Evolutionary conservation across 2,113 vertebrate species (phyloP).

Genomic region (Nycticorax nycticorax): DNA sequence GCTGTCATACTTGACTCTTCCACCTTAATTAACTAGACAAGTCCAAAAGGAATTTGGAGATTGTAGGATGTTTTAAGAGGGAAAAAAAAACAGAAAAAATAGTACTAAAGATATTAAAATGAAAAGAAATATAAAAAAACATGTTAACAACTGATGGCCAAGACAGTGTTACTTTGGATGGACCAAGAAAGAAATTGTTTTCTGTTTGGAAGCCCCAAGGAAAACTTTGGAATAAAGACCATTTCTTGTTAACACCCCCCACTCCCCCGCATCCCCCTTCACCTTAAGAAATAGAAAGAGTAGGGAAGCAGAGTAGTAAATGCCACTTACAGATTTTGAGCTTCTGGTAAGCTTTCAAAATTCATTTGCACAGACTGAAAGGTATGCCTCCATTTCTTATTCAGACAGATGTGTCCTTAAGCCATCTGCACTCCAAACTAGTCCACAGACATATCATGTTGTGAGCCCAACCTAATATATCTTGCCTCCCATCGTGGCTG

Average conservation of each 20-base stretch:
- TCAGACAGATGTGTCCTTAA: neutral
- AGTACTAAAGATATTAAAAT: neutral
- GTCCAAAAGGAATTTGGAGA: neutral
- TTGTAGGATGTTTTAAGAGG: neutral
- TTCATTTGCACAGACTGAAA: neutral
- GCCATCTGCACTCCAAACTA: neutral
- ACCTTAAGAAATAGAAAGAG: neutral
- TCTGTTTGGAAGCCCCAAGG: neutral
- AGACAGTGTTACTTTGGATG: neutral
- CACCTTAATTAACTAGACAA: neutral
- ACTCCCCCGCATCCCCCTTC: rapidly evolving
- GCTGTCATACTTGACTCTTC: neutral
- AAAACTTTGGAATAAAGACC: neutral
- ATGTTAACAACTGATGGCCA: neutral
- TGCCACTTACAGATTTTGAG: neutral
- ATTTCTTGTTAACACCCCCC: neutral
- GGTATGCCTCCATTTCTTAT: neutral
- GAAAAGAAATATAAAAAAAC: neutral
- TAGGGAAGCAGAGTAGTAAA: neutral
- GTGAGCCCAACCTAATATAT: neutral
- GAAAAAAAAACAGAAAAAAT: neutral
- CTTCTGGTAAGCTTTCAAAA: neutral
- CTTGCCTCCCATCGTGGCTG: neutral
- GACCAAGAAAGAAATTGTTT: neutral
- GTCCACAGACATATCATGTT: neutral